These are phyloP conservation scores for Pinctada fucata DNA, from an alignment of 2,888 invertebrate species.

Conservation along the genomic window DNA sequence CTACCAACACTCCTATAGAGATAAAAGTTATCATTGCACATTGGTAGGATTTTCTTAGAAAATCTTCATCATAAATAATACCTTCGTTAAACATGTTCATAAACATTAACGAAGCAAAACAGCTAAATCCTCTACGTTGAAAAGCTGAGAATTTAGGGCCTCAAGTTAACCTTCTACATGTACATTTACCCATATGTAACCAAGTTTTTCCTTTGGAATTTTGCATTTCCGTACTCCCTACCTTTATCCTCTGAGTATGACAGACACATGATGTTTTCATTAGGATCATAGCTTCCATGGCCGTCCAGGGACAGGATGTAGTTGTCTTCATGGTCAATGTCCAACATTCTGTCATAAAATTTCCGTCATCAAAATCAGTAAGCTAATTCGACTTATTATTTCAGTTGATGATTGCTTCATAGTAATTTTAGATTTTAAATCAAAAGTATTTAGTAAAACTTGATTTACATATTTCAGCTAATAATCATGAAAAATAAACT, in stretches of 20 bases:
- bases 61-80: no score
- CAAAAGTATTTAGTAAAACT: neutral
- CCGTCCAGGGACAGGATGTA: conserved; percentile 84
- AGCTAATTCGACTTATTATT: neutral
- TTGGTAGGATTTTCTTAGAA: no score
- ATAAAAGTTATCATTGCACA: neutral
- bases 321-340: conserved; percentile 94
- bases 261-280: conserved; percentile 77
- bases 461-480: no score
- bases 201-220: no score
- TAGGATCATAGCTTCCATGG: conserved; percentile 77
- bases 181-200: no score
- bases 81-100: no score
- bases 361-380: neutral
- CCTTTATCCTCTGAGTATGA: conserved; percentile 74
- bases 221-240: no score
- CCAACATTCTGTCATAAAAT: conserved; percentile 92
- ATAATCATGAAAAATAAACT: no score
- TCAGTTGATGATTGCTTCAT: neutral
- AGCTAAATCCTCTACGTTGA: no score
- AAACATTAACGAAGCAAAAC: no score
- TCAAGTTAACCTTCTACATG: no score
- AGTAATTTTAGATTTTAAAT: neutral
- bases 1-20: conserved; percentile 85
- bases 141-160: no score